Evolutionary conservation across 2,888 invertebrate genomes (phyloP).

Genomic region (Drosophila mettleri): DNA sequence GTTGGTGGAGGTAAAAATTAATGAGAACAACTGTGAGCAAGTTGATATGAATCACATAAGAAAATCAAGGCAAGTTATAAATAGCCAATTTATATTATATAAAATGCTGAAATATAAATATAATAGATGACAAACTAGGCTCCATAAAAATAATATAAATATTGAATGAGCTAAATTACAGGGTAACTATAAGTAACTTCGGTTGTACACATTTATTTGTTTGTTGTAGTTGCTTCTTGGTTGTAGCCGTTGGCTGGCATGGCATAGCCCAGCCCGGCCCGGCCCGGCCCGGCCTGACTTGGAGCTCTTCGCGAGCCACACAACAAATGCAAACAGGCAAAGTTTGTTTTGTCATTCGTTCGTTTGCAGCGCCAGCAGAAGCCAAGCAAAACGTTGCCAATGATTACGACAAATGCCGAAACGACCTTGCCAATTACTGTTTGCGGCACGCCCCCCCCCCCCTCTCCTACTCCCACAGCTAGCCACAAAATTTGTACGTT

Average conservation of each 20-base stretch:
- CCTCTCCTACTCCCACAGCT: neutral
- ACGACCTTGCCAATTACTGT: conserved; percentile 83
- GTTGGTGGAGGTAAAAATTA: neutral
- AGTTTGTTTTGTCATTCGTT: conserved; percentile 64
- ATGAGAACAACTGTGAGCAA: neutral
- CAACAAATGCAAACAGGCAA: conserved; percentile 69
- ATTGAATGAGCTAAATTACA: too few relatives aligned
- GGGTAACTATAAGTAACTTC: neutral
- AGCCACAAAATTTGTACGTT: conserved; percentile 25
- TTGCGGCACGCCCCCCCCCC: conserved; percentile 30
- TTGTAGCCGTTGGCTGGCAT: neutral
- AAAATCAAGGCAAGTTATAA: neutral
- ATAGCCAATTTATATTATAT: neutral
- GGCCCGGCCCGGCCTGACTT: neutral
- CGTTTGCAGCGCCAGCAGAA: conserved; percentile 51
- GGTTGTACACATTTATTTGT: neutral
- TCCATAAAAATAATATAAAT: too few relatives aligned
- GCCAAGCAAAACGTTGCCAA: conserved; percentile 66
- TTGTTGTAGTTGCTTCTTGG: conserved; percentile 14
- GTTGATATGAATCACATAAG: too few relatives aligned
- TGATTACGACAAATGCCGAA: conserved; percentile 82
- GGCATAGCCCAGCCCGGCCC: neutral
- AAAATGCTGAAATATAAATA: neutral
- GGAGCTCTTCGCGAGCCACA: conserved; percentile 45
- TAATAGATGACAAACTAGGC: neutral